A percentile compares a stretch with the other conserved stretches of the same genome.
These are phyloP conservation scores for Coptodon rendalli DNA, from an alignment of 2,113 vertebrate genomes.

Conservation along the genomic window DNA sequence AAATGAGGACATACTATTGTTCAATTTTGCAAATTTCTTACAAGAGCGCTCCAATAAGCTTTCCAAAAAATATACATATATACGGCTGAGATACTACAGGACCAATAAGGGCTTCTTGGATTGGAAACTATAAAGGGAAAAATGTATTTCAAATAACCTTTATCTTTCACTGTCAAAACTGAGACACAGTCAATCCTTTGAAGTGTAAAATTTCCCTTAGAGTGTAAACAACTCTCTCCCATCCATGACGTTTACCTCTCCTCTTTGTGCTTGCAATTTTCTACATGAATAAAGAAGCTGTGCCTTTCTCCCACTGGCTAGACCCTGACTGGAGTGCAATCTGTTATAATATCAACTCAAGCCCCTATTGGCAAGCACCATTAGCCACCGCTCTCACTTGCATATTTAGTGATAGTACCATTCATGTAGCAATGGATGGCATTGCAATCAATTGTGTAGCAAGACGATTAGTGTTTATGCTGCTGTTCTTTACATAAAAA, in stretches of 20 bases:
- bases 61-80: neutral
- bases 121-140: slow-evolving; percentile 8
- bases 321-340: slow-evolving; percentile 56
- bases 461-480: neutral
- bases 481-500: neutral
- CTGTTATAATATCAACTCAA: slow-evolving; percentile 62
- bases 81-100: slow-evolving; percentile 1
- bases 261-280: slow-evolving; percentile 66
- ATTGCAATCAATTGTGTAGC: slow-evolving; percentile 22
- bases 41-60: slow-evolving; percentile 3
- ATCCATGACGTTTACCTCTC: slow-evolving; percentile 59
- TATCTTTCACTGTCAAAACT: slow-evolving; percentile 67
- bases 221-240: slow-evolving; percentile 66
- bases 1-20: slow-evolving; percentile 23
- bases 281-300: slow-evolving; percentile 65
- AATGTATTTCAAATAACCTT: slow-evolving; percentile 61
- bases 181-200: slow-evolving; percentile 59
- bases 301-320: slow-evolving; percentile 51
- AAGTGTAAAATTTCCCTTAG: slow-evolving; percentile 64
- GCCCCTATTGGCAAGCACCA: slow-evolving; percentile 53
- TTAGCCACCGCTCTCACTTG: slow-evolving; percentile 43
- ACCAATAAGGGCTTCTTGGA: slow-evolving; percentile 24
- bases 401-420: slow-evolving; percentile 29
- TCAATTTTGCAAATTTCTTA: slow-evolving; percentile 37
- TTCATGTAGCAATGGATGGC: slow-evolving; percentile 5